Percentiles rank a stretch among this genome's conserved stretches.
Conservation (phyloP, 2,113 vertebrate genomes). For the Epinephelus moara region DNA sequence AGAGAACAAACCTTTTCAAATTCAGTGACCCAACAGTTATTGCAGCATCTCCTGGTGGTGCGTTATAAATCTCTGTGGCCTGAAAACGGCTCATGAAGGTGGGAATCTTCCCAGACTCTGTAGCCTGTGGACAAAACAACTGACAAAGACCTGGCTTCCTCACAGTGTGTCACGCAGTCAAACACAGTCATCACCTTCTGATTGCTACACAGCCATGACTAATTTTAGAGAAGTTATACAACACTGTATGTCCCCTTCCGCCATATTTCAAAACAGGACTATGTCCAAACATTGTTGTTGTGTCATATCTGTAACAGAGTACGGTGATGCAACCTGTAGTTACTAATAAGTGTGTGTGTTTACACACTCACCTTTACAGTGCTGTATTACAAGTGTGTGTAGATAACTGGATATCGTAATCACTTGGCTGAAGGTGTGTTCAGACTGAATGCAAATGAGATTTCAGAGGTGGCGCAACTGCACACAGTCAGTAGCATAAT, state of each 20-base stretch:
- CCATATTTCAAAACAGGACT: slow-evolving; percentile 51
- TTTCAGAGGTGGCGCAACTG: neutral
- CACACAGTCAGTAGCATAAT: neutral
- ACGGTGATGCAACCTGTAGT: neutral
- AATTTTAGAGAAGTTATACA: slow-evolving; percentile 61
- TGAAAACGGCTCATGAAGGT: neutral
- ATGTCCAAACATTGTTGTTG: slow-evolving; percentile 49
- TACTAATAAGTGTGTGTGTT: neutral
- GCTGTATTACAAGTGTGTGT: neutral
- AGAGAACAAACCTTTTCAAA: neutral
- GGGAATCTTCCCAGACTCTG: neutral
- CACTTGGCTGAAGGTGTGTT: slow-evolving; percentile 8
- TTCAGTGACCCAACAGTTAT: neutral
- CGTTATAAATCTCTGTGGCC: neutral
- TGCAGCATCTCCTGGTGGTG: neutral
- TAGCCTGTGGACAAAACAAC: neutral
- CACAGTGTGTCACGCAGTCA: neutral
- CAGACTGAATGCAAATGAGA: neutral
- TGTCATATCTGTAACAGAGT: slow-evolving; percentile 23
- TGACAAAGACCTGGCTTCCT: neutral
- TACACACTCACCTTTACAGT: neutral
- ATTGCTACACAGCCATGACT: slow-evolving; percentile 20
- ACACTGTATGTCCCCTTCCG: neutral
- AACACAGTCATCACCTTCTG: neutral
- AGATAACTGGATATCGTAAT: slow-evolving; percentile 16